Evolutionary conservation across 1,140 invertebrate species (phyloP).

Genomic region (Neuroterus valhalla): DNA sequence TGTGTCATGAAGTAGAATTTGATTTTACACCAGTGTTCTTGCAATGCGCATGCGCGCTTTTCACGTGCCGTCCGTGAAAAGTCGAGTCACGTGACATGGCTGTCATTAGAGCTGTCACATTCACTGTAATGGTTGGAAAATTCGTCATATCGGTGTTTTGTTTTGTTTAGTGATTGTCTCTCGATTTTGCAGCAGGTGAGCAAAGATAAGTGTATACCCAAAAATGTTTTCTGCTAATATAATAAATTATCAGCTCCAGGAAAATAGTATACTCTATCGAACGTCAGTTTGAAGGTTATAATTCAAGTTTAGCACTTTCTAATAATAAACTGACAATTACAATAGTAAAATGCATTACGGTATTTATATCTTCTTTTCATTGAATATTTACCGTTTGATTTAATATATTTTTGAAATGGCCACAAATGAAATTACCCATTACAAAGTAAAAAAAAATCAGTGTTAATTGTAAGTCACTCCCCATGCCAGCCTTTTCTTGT

Average conservation of each 20-base stretch:
- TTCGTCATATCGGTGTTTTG: conserved; percentile 35
- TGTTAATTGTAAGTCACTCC: not conserved
- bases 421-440: not conserved
- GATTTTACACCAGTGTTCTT: not conserved
- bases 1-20: not conserved
- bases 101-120: conserved; percentile 32
- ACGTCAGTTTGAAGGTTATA: conserved; percentile 41
- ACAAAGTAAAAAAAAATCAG: not conserved
- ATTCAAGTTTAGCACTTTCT: conserved; percentile 25
- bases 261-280: conserved; percentile 8
- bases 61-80: conserved; percentile 13
- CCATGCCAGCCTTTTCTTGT: not conserved
- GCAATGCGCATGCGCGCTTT: not conserved
- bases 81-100: conserved; percentile 45
- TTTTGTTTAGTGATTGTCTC: conserved; percentile 34
- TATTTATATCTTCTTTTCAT: not conserved
- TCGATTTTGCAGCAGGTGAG: conserved; percentile 37
- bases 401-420: not conserved
- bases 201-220: not conserved
- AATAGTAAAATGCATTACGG: not conserved
- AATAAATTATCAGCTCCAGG: not conserved
- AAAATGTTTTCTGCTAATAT: not conserved
- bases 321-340: conserved; percentile 36
- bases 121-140: conserved; percentile 32
- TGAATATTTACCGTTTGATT: not conserved